Conservation (phyloP, 35 echinoderm and acorn worm genomes). For the Chiridota heheva region DNA sequence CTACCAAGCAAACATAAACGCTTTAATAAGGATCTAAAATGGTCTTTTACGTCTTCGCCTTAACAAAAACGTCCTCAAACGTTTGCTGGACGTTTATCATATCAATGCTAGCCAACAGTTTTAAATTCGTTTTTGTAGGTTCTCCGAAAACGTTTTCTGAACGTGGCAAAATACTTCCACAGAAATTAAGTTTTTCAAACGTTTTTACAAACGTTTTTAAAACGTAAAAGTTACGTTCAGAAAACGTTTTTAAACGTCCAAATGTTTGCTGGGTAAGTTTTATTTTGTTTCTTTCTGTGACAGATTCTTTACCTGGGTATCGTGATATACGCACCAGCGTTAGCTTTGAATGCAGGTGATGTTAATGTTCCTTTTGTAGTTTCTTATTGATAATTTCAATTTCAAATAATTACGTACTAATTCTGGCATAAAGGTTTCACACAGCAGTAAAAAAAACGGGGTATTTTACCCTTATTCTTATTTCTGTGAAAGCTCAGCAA, state of each 20-base stretch:
- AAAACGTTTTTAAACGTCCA: background rate
- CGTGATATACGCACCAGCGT: conserved; percentile 78
- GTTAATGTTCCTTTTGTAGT: background rate
- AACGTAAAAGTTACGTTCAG: no score
- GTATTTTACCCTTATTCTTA: no score
- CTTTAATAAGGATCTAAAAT: no score
- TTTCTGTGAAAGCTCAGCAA: no score
- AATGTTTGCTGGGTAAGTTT: background rate
- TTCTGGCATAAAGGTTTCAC: no score
- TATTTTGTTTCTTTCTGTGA: background rate
- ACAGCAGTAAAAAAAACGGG: no score
- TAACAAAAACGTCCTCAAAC: no score
- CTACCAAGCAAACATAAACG: no score
- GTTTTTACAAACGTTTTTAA: background rate
- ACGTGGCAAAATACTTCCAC: background rate
- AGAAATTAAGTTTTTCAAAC: background rate
- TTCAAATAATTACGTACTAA: no score
- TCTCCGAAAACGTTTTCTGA: background rate
- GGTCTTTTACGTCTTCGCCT: no score
- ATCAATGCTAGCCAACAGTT: no score
- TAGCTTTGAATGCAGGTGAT: conserved; percentile 84
- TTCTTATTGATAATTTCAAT: background rate
- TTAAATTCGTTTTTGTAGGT: background rate
- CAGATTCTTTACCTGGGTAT: conserved; percentile 86
- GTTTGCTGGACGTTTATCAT: no score